phyloP scores from a whole-genome alignment of 1,140 invertebrate genomes.

The Drosophila pruinosa region DNA sequence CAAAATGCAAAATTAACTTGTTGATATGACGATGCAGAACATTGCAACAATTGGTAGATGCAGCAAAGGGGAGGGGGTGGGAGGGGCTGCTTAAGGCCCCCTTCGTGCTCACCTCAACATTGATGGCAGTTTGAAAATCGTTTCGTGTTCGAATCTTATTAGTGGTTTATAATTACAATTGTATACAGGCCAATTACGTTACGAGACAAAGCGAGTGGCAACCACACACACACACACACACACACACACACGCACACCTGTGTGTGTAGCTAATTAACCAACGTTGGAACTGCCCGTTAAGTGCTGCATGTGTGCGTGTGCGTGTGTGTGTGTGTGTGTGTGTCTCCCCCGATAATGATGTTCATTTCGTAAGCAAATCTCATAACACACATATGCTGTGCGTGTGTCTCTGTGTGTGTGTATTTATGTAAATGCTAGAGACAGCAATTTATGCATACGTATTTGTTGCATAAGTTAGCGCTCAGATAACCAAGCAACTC shows the following conservation, averaged over 20 bases:
- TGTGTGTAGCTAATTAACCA: slow-evolving; percentile 65
- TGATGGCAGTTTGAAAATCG: slow-evolving; percentile 65
- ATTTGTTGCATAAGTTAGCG: slow-evolving; percentile 53
- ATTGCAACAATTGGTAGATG: not conserved
- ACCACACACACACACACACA: slow-evolving; percentile 18
- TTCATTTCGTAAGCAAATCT: slow-evolving; percentile 76
- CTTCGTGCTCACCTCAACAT: slow-evolving; percentile 15
- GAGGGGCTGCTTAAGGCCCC: not conserved
- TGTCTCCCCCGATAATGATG: slow-evolving; percentile 64
- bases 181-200: slow-evolving; percentile 77
- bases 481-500: slow-evolving; percentile 49
- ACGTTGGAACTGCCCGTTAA: slow-evolving; percentile 54
- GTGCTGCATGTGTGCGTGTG: slow-evolving; percentile 29
- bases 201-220: slow-evolving; percentile 56
- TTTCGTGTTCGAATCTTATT: slow-evolving; percentile 78
- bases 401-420: not conserved
- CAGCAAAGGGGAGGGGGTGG: not conserved
- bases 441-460: slow-evolving; percentile 64
- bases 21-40: slow-evolving; percentile 60
- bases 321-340: slow-evolving; percentile 14
- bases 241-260: slow-evolving; percentile 9
- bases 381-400: slow-evolving; percentile 47
- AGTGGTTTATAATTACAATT: slow-evolving; percentile 81
- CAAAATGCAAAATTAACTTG: slow-evolving; percentile 74
- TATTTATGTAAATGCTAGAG: slow-evolving; percentile 57